Evolutionary conservation across 2,888 invertebrate species (phyloP).

Genomic region (Zaprionus lineosus): DNA sequence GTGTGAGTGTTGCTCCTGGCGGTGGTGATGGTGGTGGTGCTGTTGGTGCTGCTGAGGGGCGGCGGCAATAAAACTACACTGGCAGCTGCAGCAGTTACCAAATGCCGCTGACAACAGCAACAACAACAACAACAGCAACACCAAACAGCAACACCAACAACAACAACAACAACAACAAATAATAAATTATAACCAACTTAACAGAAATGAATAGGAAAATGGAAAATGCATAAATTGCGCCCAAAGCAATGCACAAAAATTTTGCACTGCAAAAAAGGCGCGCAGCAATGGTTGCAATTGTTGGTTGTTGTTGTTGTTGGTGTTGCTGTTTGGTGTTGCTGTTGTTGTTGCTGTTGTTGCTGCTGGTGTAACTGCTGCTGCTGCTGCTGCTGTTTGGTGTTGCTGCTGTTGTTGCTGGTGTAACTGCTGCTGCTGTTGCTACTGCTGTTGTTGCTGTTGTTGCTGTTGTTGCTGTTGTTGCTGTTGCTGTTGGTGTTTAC

Average conservation of each 20-base stretch:
- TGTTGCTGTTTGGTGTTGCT: conserved; percentile 17
- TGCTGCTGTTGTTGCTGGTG: conserved; percentile 8
- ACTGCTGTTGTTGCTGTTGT: conserved; percentile 11
- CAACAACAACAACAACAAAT: not conserved
- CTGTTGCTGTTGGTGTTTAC: conserved; percentile 12
- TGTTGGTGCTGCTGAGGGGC: conserved; percentile 23
- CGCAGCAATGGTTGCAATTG: conserved; percentile 40
- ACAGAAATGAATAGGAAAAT: conserved; percentile 13
- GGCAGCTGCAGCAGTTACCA: conserved; percentile 13
- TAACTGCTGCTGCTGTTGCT: not conserved
- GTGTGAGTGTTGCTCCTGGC: too few species aligned
- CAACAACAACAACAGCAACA: not conserved
- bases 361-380: conserved; percentile 6
- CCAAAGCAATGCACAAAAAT: conserved; percentile 12
- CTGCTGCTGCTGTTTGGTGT: conserved; percentile 20
- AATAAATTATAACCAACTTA: conserved; percentile 1
- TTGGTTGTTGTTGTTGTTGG: conserved; percentile 16
- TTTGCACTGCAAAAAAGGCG: conserved; percentile 39
- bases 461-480: conserved; percentile 3
- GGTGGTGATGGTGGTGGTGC: conserved; percentile 6
- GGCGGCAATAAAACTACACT: conserved; percentile 33
- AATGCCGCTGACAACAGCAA: conserved; percentile 7
- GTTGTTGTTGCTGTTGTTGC: not conserved
- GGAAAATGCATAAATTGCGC: conserved; percentile 9
- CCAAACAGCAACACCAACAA: not conserved